Percentiles rank a stretch among this genome's conserved stretches.
Conservation (phyloP, 2,888 invertebrate species). For the Anticlea derivata region DNA sequence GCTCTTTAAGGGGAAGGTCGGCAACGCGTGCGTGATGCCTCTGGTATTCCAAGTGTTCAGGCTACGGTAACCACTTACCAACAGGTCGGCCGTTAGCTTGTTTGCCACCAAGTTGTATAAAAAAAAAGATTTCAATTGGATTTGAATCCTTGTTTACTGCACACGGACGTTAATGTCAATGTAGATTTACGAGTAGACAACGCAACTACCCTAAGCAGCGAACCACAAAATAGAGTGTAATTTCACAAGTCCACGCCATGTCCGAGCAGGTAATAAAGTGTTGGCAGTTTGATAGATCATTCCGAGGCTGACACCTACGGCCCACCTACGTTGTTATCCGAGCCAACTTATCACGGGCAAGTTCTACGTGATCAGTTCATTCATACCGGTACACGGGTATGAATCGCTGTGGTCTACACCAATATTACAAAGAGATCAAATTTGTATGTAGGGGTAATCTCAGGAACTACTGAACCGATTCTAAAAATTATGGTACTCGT, state of each 20-base stretch:
- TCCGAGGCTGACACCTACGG: constrained; percentile 39
- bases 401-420: too few relatives aligned
- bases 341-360: constrained; percentile 29
- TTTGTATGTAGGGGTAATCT: too few relatives aligned
- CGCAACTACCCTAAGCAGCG: not conserved
- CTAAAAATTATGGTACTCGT: too few relatives aligned
- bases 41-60: too few relatives aligned
- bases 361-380: constrained; percentile 22
- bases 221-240: constrained; percentile 17
- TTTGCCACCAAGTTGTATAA: too few relatives aligned
- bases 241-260: constrained; percentile 23
- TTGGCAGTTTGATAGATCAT: constrained; percentile 34
- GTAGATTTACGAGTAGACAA: constrained; percentile 22
- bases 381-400: constrained; percentile 9
- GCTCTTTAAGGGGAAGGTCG: too few relatives aligned
- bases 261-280: constrained; percentile 24
- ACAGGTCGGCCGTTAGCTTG: too few relatives aligned
- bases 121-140: not conserved
- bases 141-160: constrained; percentile 3
- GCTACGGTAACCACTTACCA: too few relatives aligned
- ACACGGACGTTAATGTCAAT: constrained; percentile 19
- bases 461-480: too few relatives aligned
- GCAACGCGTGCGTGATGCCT: too few relatives aligned
- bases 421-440: too few relatives aligned
- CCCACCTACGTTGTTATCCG: constrained; percentile 28